Base-by-base conservation (phyloP, 92 coral and sea anemone genomes). In the Porites evermanni region DNA sequence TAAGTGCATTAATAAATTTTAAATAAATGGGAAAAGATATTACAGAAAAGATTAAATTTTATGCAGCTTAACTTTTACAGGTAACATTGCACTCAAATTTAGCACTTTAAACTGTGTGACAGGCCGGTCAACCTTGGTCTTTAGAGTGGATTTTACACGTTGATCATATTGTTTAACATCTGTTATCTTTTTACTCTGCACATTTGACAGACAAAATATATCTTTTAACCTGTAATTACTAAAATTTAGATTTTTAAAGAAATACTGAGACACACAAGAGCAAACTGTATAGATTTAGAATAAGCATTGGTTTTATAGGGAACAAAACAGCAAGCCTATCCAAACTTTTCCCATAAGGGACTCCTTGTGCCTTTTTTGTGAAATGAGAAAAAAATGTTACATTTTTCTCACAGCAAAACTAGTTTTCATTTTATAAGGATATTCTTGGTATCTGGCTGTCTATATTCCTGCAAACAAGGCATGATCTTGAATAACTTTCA, bases 401-500 rank as follows among this genome's bases (percentile, higher is more conserved):
- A 11, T 58, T 58, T 4, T 11, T 58, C 7, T 13, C 0, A 5
- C 8, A 2, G 5, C 38, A 3, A 8, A 19, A 32, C 13, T 14
- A 10, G 9, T 0, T n/a, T 74, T 10, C 38, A 53, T 12, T 18
- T 13, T n/a, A 19, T 17, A 2, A 56, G 16, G 61, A 56, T 56
- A 56, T 53, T 56, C 78, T 74, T 74, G 78, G 64, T 29, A n/a
- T 65, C 80, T 52, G 11, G 24, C 53, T 72, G 80, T 83, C 75
- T 68, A 61, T 87, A 64, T 54, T 64, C 78, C 70, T 26, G 24
- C 21, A 32, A 64, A 58, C 38, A 29, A 68, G 71, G 87, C 80
- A 77, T 81, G 86, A 77, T 77, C 75, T 69, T 86, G 74, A 75
- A 84, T 75, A 70, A 21, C 59, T 66, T 83, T 79, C 65, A 14